Evolutionary conservation across 1,140 invertebrate genomes (phyloP), one percentile per base, ranked within the genome.

Genomic region (Bombyx mandarina): DNA sequence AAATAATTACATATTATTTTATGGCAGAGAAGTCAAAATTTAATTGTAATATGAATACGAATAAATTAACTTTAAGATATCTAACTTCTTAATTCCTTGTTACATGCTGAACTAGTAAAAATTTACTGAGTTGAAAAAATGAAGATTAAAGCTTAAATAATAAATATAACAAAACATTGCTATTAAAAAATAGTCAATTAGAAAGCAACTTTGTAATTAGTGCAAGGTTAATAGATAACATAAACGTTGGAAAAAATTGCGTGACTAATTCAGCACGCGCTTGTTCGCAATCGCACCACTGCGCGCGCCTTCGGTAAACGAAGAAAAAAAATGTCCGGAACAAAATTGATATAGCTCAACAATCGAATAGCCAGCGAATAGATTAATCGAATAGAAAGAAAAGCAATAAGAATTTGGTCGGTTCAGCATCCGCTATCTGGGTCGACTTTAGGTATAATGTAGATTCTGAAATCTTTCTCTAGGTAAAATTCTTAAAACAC

Each of bases 161-260:
- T 5, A 9, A 47, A 12, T 0, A 7, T 48, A 56, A 43, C 42
- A 56, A 56, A 56, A 35, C 12, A 18, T 42, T 8, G 2, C 2
- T 5, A 50, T 44, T 45, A 43, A 43, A 45, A 47, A 7, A 22
- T 47, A 44, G 48, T 56, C 47, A 58, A 48, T 58, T 70, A 66
- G 71, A 80, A 79, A 79, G 71, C 54, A 47, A 60, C 54, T 54
- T 45, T 54, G 42, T 66, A 81, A 77, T 80, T 71, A 71, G 77
- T 73, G 57, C 78, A 83, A 80, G 80, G 80, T 77, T 69, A 67
- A 48, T 54, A 52, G 57, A 63, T 61, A 66, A 58, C 45, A 60
- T 73, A 73, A 78, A 73, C 73, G 57, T 63, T 58, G 56, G 49
- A 52, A 56, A 70, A 70, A 68, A 56, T 70, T 35, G 63, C 69